phyloP scores from a whole-genome alignment of 2,888 invertebrate genomes.

The Leucophenga montana region DNA sequence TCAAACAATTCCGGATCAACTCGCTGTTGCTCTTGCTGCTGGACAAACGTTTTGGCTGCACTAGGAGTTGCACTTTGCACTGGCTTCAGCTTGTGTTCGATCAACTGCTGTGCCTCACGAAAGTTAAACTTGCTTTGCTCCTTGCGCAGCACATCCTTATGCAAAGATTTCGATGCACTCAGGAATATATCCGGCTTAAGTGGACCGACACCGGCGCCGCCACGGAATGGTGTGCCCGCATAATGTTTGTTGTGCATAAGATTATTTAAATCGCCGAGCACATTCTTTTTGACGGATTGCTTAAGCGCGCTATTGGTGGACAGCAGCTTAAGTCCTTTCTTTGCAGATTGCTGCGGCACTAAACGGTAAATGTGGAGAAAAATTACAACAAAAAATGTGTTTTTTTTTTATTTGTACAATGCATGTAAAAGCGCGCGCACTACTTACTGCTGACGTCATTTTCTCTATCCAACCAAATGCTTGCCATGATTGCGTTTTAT shows the following conservation, averaged over 20 bases:
- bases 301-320: neutral
- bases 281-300: constrained; percentile 1
- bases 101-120: neutral
- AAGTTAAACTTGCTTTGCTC: neutral
- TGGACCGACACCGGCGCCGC: neutral
- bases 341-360: constrained; percentile 6
- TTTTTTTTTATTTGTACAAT: neutral
- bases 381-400: too few relatives aligned
- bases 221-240: constrained; percentile 6
- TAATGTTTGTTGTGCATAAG: neutral
- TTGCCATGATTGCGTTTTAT: constrained; percentile 4
- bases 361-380: neutral
- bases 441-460: constrained; percentile 18
- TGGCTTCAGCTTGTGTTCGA: neutral
- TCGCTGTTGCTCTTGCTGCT: neutral
- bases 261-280: constrained; percentile 11
- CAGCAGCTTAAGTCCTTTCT: constrained; percentile 5
- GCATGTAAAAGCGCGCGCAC: neutral
- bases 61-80: neutral
- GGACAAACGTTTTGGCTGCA: neutral
- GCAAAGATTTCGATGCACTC: neutral
- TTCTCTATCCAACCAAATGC: constrained; percentile 19
- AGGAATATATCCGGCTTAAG: constrained; percentile 3
- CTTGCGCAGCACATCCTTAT: constrained; percentile 7
- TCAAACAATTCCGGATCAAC: neutral